Evolutionary conservation across 2,888 invertebrate species (phyloP).

Genomic region (Lamproptera curius): DNA sequence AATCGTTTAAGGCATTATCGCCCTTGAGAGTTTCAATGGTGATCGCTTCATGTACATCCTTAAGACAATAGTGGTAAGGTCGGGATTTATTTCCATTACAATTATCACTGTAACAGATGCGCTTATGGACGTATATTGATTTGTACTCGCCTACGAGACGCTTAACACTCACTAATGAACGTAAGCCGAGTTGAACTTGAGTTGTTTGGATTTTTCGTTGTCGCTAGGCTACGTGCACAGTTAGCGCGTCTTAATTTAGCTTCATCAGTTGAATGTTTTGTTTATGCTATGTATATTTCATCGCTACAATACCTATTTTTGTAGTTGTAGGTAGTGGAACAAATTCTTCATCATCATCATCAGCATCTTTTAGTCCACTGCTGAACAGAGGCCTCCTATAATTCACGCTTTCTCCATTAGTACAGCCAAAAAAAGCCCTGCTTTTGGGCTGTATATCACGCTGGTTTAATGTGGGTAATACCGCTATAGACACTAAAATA

Average conservation of each 20-base stretch:
- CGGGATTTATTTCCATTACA: slow-evolving; percentile 6
- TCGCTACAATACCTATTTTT: no score
- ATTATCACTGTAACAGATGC: slow-evolving; percentile 4
- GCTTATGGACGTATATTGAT: slow-evolving; percentile 16
- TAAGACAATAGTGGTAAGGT: slow-evolving; percentile 14
- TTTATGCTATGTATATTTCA: no score
- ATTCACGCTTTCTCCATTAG: no score
- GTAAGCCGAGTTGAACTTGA: slow-evolving; percentile 1
- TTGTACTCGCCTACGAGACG: slow-evolving; percentile 11
- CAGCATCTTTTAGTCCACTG: no score
- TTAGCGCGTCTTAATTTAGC: not conserved
- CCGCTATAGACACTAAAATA: no score
- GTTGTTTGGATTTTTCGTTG: not conserved
- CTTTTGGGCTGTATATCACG: no score
- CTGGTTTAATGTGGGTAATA: no score
- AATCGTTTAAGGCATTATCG: slow-evolving; percentile 2
- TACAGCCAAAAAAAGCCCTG: no score
- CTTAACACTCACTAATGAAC: slow-evolving; percentile 15
- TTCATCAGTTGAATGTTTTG: no score
- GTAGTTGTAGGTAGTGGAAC: no score
- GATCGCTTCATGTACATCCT: slow-evolving; percentile 11
- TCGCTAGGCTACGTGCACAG: not conserved
- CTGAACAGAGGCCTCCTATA: no score
- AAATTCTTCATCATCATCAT: no score
- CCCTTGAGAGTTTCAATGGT: slow-evolving; percentile 5